Base-by-base conservation (phyloP, 2,797 vertebrate genomes). In the Cossypha dichroa region DNA sequence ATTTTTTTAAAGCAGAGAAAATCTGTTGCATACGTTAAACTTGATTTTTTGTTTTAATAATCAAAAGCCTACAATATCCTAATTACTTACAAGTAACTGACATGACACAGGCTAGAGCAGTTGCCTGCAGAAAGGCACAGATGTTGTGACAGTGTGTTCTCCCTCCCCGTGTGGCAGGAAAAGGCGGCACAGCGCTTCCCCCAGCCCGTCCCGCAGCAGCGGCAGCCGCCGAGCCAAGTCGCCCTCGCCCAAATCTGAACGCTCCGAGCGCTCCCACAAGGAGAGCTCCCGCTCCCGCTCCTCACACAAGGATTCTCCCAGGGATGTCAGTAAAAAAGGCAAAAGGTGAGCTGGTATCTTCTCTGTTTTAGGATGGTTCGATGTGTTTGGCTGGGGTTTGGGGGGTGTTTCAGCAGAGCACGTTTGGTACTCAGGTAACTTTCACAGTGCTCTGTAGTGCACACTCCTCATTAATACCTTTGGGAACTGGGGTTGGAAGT, bases 291-390 rank as follows among this genome's bases (percentile, higher is more conserved):
- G 98, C 15, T 99, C 99, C 48, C 98, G 99, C 43, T 98, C 99
- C 2, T 98, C 99, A 43, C 99, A 99, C 93, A 99, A 99, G 98
- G 99, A 99, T 78, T 99, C 99, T 25, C 99, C 99, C 40, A 98
- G 99, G 94, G 98, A 99, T 88, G 98, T 97, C 97, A 99, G 97
- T 98, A 99, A 99, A 97, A 99, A 99, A 96, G 98, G 98, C 95
- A 99, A 99, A 98, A 98, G 99, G 99, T 99, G 97, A 97, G 90
- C 74, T 82, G 84, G 56, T 84, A 55, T 88, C 45, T 64, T 69
- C 94, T 83, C 48, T 85, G 3, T 36, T 75, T 45, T 31, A 56
- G 20, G 20, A 21, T 41, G 11, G 26, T 13, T 8, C 25, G 28
- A 14, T 43, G 59, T 33, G 25, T 29, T 48, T 34, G 36, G 5